Conservation (phyloP, 2,113 vertebrate species). For the Eulacestoma nigropectus region DNA sequence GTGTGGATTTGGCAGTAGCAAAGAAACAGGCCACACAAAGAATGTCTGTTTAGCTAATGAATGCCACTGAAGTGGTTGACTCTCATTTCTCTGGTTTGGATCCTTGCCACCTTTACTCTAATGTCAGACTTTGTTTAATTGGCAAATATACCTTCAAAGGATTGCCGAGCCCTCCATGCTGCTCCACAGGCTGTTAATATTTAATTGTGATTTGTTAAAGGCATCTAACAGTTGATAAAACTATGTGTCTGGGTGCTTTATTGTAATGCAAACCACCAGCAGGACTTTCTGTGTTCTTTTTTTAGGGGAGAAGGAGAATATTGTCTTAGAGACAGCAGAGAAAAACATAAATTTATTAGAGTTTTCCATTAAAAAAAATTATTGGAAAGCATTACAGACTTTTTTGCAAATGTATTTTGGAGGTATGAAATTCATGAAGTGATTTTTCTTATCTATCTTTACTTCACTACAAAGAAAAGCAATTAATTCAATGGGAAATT, state of each 20-base stretch:
- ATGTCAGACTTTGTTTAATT: conserved; percentile 80
- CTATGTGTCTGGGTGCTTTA: conserved; percentile 65
- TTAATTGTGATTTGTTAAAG: conserved; percentile 79
- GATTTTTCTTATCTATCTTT: neutral
- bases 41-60: conserved; percentile 81
- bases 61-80: conserved; percentile 77
- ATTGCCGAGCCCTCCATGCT: conserved; percentile 61
- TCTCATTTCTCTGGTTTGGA: conserved; percentile 82
- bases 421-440: neutral
- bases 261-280: conserved; percentile 58
- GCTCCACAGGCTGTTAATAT: conserved; percentile 72
- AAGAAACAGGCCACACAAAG: conserved; percentile 78
- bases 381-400: neutral
- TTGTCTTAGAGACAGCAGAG: neutral
- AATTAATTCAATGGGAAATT: neutral
- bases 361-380: neutral
- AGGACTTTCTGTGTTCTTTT: conserved; percentile 20
- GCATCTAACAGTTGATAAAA: conserved; percentile 72
- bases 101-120: conserved; percentile 77
- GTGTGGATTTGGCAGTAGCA: conserved; percentile 79
- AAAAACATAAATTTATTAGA: neutral
- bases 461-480: neutral
- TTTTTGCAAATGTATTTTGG: neutral
- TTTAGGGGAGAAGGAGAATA: neutral
- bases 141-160: conserved; percentile 81